Conservation (phyloP, 37 sponge, comb jelly and placozoan species). For the Sycon ciliatum region DNA sequence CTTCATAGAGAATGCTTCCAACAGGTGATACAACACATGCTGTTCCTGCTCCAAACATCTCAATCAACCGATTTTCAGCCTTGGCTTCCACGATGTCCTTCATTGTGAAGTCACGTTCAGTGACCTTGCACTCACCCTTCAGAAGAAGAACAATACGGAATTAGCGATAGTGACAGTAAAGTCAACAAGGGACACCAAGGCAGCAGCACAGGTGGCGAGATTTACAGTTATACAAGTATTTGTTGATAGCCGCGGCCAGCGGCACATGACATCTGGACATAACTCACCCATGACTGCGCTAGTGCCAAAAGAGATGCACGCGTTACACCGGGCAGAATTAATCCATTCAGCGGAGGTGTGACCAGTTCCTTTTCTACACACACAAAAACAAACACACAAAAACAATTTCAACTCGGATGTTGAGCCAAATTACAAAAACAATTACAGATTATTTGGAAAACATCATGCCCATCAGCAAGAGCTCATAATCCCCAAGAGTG, state of each 20-base stretch:
- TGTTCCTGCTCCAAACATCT: slow-evolving; percentile 97
- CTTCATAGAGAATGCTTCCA: slow-evolving; percentile 62
- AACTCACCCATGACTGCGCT: slow-evolving; percentile 64
- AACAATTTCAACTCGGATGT: too few relatives aligned
- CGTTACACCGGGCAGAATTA: slow-evolving; percentile 93
- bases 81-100: slow-evolving; percentile 57
- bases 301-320: slow-evolving; percentile 77
- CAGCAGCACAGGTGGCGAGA: too few relatives aligned
- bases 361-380: slow-evolving; percentile 86
- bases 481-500: too few relatives aligned
- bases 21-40: slow-evolving; percentile 97
- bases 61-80: slow-evolving; percentile 67
- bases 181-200: too few relatives aligned
- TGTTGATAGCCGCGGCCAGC: too few relatives aligned
- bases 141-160: slow-evolving; percentile 15
- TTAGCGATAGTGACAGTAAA: too few relatives aligned
- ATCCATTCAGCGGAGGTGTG: slow-evolving; percentile 86
- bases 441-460: too few relatives aligned
- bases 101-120: slow-evolving; percentile 82
- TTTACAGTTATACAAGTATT: too few relatives aligned
- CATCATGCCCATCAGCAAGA: too few relatives aligned
- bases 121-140: slow-evolving; percentile 82
- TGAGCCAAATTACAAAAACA: too few relatives aligned
- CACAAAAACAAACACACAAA: too few relatives aligned
- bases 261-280: neutral